phyloP scores from a whole-genome alignment of 2,797 vertebrate genomes.

The Poeciliopsis infans region DNA sequence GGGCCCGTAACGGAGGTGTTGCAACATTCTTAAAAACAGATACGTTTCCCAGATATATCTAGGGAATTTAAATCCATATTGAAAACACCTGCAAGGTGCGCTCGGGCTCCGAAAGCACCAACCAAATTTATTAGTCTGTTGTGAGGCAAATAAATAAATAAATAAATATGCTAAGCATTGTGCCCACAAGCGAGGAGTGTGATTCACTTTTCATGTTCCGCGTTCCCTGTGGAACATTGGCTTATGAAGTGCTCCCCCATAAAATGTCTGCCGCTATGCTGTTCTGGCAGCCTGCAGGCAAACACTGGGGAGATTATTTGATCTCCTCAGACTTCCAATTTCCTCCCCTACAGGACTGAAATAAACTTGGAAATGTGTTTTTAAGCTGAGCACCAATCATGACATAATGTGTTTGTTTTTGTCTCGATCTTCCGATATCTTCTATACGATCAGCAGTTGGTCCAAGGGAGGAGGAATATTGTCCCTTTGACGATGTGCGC shows the following conservation, averaged over 20 bases:
- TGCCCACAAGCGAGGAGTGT: constrained; percentile 63
- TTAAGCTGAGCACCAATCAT: constrained; percentile 22
- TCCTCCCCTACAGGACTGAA: constrained; percentile 21
- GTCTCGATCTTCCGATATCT: neutral
- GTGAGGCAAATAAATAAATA: constrained; percentile 23
- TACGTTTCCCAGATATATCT: neutral
- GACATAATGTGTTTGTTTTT: constrained; percentile 15
- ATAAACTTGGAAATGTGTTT: constrained; percentile 25
- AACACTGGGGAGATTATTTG: constrained; percentile 51
- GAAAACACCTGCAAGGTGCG: constrained; percentile 40
- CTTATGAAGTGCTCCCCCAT: constrained; percentile 66
- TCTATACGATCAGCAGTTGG: neutral
- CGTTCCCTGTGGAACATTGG: constrained; percentile 64
- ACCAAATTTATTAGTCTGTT: constrained; percentile 49
- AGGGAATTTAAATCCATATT: constrained; percentile 32
- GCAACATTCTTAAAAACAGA: constrained; percentile 8
- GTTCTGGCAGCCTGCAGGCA: constrained; percentile 53
- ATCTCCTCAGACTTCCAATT: constrained; percentile 46
- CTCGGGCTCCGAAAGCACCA: constrained; percentile 19
- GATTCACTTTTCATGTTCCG: constrained; percentile 65
- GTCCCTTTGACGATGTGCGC: constrained; percentile 3
- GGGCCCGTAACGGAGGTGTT: neutral
- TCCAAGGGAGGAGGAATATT: constrained; percentile 1
- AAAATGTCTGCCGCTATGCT: constrained; percentile 60
- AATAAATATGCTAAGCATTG: constrained; percentile 59